Base-by-base conservation (phyloP, 2,888 invertebrate genomes). In the Myopa tessellatipennis region DNA sequence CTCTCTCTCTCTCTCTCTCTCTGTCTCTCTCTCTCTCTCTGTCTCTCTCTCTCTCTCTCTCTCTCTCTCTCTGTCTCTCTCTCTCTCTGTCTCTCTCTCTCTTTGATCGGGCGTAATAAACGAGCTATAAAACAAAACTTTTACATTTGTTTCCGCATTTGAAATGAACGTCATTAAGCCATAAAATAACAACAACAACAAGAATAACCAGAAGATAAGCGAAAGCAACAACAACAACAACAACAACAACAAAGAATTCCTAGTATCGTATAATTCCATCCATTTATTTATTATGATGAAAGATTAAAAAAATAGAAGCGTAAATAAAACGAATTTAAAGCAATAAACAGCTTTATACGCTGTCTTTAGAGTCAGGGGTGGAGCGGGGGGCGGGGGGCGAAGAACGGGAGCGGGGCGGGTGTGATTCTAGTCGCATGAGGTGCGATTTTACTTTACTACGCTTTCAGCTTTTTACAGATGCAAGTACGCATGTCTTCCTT, bases 111-210 rank as follows among this genome's bases (percentile, higher is more conserved):
- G 10, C 45, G 45, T 45, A 45, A 45, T 8, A 6, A 45, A 45
- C 3, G 45, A 45, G 3, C 7, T 10, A 2, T 8, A 8, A 26
- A 61, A 8, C 18, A 26, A 61, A 34, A 61, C 34, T 26, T 60
- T 18, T 61, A n/a, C 34, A 61, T 61, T 61, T 61, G n/a, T 61
- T 80, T 80, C 80, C 80, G 80, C 80, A 76, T 80, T 78, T 77
- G 58, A 34, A 77, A 77, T 73, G 76, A 65, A 67, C 74, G 69
- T 74, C 77, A 72, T 72, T 67, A 45, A 52, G 61, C 16, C 38
- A 40, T 36, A n/a, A 71, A 63, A 61, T 50, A 55, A 68, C n/a
- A 77, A 77, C 18, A 76, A 76, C 36, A 63, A 58, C 18, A 55
- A 26, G 18, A 75, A 12, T 6, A 58, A 16, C 14, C 16, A 12